Evolutionary conservation across 1,140 invertebrate genomes (phyloP), one percentile per base, ranked within the genome.

Genomic region (Megathymus violae): DNA sequence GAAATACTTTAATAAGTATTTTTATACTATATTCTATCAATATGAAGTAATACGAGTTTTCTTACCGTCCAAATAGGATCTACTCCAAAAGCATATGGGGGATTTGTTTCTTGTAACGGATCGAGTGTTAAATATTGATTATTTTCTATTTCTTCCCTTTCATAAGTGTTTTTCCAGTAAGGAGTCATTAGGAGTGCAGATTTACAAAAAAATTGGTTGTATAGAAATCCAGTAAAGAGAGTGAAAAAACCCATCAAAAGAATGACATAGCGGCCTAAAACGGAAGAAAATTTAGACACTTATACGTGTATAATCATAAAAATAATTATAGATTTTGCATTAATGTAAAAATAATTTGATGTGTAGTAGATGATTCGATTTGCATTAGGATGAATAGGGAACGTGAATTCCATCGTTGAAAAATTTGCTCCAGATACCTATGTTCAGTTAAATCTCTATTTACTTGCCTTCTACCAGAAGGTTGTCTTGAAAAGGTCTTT

Each of bases 151-250:
- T 82, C 88, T 5, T 59, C 66, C 0, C 56, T 67, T 48, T 89
- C 79, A 40, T 85, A 88, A 22, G 80, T 80, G 44, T 92, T 93
- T 7, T 78, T 76, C 95, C 95, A 97, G 10, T 91, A 91, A 0
- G 94, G 94, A 0, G 93, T 93, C 86, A 95, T 96, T 0, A 97
- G 82, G 58, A 94, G 95, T 51, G 96, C 71, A 0, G 95, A 93
- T 74, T 95, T 96, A 3, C 94, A 94, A 78, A 97, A 97, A 1
- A 94, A 85, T 77, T 97, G 96, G 77, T 97, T 97, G 86, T 97
- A 97, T 27, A 97, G 91, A n/a, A 97, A 85, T 0, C 96, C 96
- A 50, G 96, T 95, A 79, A 96, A 97, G 0, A 97, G 92, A 10
- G 95, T 95, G 76, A 97, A 97, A 1, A 94, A 9, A 0, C 96